phyloP scores from a whole-genome alignment of 2,113 vertebrate species.

The Sisor rabdophorus region DNA sequence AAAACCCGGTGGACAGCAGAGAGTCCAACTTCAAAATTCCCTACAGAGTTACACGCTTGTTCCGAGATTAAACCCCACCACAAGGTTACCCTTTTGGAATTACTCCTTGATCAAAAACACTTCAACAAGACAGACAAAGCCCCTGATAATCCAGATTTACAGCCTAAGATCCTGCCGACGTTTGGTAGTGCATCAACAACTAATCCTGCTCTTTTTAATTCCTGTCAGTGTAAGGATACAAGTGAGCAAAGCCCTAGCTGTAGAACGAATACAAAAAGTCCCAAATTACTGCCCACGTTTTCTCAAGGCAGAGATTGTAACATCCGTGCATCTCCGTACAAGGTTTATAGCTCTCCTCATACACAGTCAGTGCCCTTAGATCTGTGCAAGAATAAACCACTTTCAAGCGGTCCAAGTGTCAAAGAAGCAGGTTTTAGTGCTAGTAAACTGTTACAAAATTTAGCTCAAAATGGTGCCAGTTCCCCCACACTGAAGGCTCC shows the following conservation, averaged over 20 bases:
- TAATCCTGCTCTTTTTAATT: slow-evolving; percentile 69
- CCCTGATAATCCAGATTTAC: slow-evolving; percentile 67
- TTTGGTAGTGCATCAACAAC: slow-evolving; percentile 65
- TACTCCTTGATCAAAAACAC: slow-evolving; percentile 81
- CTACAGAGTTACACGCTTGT: slow-evolving; percentile 66
- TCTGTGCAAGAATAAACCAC: slow-evolving; percentile 65
- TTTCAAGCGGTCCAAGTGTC: slow-evolving; percentile 58
- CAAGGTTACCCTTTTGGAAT: slow-evolving; percentile 81
- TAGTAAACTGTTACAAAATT: slow-evolving; percentile 82
- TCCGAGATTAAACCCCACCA: slow-evolving; percentile 78
- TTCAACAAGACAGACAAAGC: slow-evolving; percentile 68
- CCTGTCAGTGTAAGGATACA: slow-evolving; percentile 56
- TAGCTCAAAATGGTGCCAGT: slow-evolving; percentile 67
- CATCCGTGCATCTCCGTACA: slow-evolving; percentile 56
- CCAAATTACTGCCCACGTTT: slow-evolving; percentile 39
- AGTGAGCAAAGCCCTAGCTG: slow-evolving; percentile 67
- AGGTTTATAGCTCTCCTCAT: slow-evolving; percentile 42
- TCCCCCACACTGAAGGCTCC: slow-evolving; percentile 39
- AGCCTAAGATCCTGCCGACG: slow-evolving; percentile 62
- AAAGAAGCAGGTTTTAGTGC: slow-evolving; percentile 77
- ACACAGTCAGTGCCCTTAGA: slow-evolving; percentile 53
- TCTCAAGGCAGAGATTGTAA: slow-evolving; percentile 68
- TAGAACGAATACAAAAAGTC: slow-evolving; percentile 61
- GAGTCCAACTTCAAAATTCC: slow-evolving; percentile 59
- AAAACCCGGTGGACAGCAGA: slow-evolving; percentile 80